Conservation (phyloP, 2,113 vertebrate genomes). For the Riparia riparia region DNA sequence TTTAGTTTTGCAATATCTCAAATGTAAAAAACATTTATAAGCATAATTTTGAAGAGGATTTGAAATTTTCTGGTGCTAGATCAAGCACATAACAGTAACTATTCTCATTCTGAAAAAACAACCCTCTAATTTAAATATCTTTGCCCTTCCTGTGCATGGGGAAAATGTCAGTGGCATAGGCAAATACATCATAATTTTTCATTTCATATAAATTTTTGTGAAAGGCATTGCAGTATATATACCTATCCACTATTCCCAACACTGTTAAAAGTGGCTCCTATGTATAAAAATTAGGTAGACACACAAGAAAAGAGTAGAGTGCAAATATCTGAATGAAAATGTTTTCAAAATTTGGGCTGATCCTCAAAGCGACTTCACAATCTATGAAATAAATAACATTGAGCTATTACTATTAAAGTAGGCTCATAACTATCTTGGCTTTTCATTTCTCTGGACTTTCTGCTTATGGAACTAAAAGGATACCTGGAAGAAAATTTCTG, state of each 20-base stretch:
- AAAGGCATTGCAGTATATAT: neutral
- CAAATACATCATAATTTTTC: neutral
- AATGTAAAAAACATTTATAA: neutral
- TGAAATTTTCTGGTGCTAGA: neutral
- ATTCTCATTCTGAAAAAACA: neutral
- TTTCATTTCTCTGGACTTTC: neutral
- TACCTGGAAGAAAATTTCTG: neutral
- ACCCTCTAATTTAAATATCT: neutral
- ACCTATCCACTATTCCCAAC: neutral
- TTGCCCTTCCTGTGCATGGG: neutral
- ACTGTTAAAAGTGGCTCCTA: neutral
- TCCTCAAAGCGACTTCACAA: neutral
- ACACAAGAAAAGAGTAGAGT: neutral
- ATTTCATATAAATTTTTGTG: neutral
- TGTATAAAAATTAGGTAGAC: neutral
- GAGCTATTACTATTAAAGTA: neutral
- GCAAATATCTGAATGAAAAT: neutral
- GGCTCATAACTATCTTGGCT: neutral
- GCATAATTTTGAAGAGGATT: neutral
- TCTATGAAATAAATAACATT: neutral
- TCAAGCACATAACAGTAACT: neutral
- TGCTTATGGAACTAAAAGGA: neutral
- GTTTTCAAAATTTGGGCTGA: neutral
- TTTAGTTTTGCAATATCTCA: conserved; percentile 5
- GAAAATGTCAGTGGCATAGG: neutral